Base-by-base conservation (phyloP, 2,113 vertebrate species). In the Crotalus viridis region DNA sequence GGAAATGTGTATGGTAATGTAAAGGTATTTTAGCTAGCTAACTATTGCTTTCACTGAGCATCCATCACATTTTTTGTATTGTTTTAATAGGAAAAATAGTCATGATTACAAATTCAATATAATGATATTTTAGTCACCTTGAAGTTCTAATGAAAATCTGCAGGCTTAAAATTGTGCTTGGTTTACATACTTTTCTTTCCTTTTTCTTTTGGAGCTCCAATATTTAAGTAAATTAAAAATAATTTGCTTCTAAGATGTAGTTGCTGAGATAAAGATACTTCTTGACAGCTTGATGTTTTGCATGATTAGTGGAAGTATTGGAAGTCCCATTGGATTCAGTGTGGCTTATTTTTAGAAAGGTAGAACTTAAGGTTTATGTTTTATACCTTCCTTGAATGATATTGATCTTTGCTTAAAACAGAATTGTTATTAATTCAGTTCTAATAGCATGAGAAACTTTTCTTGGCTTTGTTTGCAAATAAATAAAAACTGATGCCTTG, bases 171-270 rank as follows among this genome's bases (percentile, higher is more conserved):
- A 81, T 52, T 94, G 54, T 55, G 6, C 10, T 13, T 4, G 19
- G 17, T 46, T 86, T 48, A 4, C 46, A 87, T 52, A 55, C 48
- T 43, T 12, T 28, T 85, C 52, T 39, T 26, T 39, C 7, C 69
- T 17, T 81, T 81, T 43, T 43, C 33, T 81, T 81, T 81, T 81
- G 17, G 7, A 81, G 7, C 8, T 81, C 1, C 1, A 81, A 81
- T 21, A 33, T 39, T 81, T 90, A 91, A 85, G 59, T 89, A 22
- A 92, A n/a, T 90, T 89, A 90, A 59, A 33, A 91, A 90, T 43
- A 94, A 90, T 55, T 92, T 59, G 6, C 33, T 91, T 51, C 26
- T 19, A 74, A 15, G 61, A 87, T 64, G 59, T 92, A 21, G 4
- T 61, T 48, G 52, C 21, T 3, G 22, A 57, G 39, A 19, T 89